Conservation (phyloP, 2,888 invertebrate species). For the Acrobasis suavella region DNA sequence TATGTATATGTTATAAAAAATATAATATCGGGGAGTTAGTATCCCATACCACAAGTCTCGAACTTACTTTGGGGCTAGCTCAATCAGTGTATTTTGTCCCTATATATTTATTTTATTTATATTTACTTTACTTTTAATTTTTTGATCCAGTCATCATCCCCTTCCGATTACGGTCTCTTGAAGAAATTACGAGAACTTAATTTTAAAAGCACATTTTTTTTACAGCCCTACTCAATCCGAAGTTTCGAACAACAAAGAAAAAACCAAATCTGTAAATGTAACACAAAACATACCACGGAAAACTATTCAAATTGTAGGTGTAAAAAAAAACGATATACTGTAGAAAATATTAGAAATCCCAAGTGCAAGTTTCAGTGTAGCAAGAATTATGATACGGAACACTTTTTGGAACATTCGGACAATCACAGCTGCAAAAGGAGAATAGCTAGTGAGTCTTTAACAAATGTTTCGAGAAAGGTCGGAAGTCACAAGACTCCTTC, state of each 20-base stretch:
- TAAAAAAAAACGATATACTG: conserved; percentile 10
- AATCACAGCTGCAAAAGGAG: conserved; percentile 31
- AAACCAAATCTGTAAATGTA: neutral
- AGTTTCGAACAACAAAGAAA: conserved; percentile 25
- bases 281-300: conserved; percentile 41
- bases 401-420: conserved; percentile 35
- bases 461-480: conserved; percentile 35
- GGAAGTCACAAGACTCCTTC: conserved; percentile 31
- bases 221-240: neutral
- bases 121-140: no score
- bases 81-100: no score
- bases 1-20: no score
- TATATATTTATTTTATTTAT: no score
- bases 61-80: no score
- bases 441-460: conserved; percentile 48
- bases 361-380: conserved; percentile 16
- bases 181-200: neutral
- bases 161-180: no score
- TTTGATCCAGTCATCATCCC: no score
- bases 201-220: neutral
- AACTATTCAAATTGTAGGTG: conserved; percentile 31
- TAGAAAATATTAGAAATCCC: neutral
- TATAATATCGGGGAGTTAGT: no score
- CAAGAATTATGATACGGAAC: conserved; percentile 43
- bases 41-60: no score